Evolutionary conservation across 2,797 vertebrate species (phyloP), one percentile per base, ranked within the genome.

Genomic region (Cyclopterus lumpus): DNA sequence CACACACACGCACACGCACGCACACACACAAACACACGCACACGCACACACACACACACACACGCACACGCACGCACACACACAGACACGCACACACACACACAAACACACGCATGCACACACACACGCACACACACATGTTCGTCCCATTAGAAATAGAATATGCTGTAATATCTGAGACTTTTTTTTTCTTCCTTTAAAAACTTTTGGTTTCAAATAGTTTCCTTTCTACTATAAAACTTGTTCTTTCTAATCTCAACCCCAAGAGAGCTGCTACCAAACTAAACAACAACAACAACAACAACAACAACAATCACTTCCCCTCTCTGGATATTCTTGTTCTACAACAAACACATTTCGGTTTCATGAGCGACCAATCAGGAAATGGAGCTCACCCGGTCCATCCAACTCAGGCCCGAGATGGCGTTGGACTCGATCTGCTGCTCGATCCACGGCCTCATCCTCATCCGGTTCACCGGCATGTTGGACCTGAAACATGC

Each of bases 401-500:
- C 93, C 10, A 95, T 28, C 95, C 95, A 96, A 0, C 0, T 6
- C 57, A 96, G 86, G 24, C 95, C 95, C 0, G 70, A 0, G 59
- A 95, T 69, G 11, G 40, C 1, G 10, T 86, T 78, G 14, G 94
- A 94, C 0, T 95, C 88, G 49, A 96, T 95, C 89, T 88, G 90
- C 20, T 40, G 11, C 89, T 95, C 93, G 89, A 96, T 80, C 95
- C 95, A 96, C 1, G 93, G 95, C 15, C 94, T 91, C 95, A 96
- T 95, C 67, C 92, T 94, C 95, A 94, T 94, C 70, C 95, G 92
- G 38, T 89, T 67, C 34, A 95, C 93, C 0, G 95, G 95, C 95
- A 96, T 96, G 79, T 61, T 53, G 90, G 81, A 54, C 38, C 90
- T 91, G 34, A 46, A 79, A 80, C 8, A 34, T 6, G 5, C n/a